These are phyloP conservation scores for Phrynocephalus forsythii DNA, from an alignment of 2,797 vertebrate species.

Conservation along the genomic window DNA sequence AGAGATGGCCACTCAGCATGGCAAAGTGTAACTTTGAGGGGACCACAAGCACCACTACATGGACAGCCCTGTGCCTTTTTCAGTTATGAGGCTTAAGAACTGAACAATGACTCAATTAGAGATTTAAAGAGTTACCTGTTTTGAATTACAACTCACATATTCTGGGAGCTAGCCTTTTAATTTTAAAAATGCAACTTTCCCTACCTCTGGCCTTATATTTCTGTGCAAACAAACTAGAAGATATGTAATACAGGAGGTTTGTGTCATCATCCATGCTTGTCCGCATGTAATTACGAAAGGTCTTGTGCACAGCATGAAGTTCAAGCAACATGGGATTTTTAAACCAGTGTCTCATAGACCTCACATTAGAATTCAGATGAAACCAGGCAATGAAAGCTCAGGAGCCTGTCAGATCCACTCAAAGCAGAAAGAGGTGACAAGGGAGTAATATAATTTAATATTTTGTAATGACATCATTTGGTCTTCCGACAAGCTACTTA, in stretches of 20 bases:
- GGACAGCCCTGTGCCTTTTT: not conserved
- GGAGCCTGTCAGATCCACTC: not conserved
- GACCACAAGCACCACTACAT: not conserved
- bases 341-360: not conserved
- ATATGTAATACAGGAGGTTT: not conserved
- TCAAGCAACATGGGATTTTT: not conserved
- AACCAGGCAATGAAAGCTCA: not conserved
- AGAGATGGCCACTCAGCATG: not conserved
- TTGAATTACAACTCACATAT: too few relatives aligned
- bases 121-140: too few relatives aligned
- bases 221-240: not conserved
- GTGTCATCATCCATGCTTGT: not conserved
- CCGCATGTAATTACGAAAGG: not conserved
- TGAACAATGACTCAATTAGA: not conserved
- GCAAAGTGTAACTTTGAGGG: not conserved
- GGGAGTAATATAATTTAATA: not conserved
- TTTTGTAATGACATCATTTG: not conserved
- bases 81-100: not conserved
- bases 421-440: conserved; percentile 18
- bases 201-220: too few relatives aligned
- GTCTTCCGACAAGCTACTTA: not conserved
- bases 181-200: too few relatives aligned
- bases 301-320: not conserved
- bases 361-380: not conserved
- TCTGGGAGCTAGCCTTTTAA: too few relatives aligned